A percentile compares a stretch with the other conserved stretches of the same genome.
Evolutionary conservation across 1,140 invertebrate genomes (phyloP).

Genomic region (Panonychus citri): DNA sequence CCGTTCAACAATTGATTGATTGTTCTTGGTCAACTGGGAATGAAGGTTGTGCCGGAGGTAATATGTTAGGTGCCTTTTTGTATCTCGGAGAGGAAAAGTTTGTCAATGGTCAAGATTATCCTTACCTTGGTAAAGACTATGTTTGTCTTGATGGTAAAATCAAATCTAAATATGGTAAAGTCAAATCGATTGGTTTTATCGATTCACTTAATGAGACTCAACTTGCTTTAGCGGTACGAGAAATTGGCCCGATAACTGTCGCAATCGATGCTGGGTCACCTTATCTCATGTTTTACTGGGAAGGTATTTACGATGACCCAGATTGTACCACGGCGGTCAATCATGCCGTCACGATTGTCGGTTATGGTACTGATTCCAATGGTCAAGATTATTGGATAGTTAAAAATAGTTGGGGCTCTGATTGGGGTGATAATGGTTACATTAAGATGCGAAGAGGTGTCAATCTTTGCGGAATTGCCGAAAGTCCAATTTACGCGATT

Average conservation of each 20-base stretch:
- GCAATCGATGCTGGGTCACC: constrained; percentile 52
- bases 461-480: constrained; percentile 23
- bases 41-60: constrained; percentile 88
- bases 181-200: constrained; percentile 70
- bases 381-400: constrained; percentile 56
- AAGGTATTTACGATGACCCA: background rate
- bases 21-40: constrained; percentile 82
- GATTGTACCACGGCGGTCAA: constrained; percentile 14
- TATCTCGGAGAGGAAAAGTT: constrained; percentile 78
- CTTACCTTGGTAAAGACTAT: constrained; percentile 46
- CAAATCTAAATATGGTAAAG: constrained; percentile 41
- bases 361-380: constrained; percentile 27
- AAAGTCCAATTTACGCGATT: background rate
- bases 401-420: constrained; percentile 64
- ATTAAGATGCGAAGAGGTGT: constrained; percentile 21
- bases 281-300: constrained; percentile 21
- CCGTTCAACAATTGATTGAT: constrained; percentile 53
- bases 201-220: constrained; percentile 47
- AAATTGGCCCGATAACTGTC: constrained; percentile 73
- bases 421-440: constrained; percentile 25
- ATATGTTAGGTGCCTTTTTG: constrained; percentile 60
- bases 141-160: constrained; percentile 64
- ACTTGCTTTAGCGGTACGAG: constrained; percentile 56
- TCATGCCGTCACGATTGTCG: constrained; percentile 29
- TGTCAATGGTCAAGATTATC: constrained; percentile 52